A percentile compares a stretch with the other conserved stretches of the same genome.
phyloP scores from a whole-genome alignment of 2,113 vertebrate genomes.

The Barbus barbus region DNA sequence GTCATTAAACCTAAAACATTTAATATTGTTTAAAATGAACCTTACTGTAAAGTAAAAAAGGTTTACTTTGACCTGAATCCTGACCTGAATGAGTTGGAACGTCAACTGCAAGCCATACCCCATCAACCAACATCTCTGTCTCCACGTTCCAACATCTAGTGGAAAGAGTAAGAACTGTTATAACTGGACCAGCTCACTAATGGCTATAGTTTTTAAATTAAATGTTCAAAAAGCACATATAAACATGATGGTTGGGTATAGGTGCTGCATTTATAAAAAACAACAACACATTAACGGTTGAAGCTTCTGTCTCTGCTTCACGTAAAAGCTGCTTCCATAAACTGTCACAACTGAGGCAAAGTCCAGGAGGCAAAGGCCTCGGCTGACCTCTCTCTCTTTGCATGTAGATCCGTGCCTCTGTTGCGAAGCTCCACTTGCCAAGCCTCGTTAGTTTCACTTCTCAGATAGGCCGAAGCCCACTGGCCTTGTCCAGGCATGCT shows the following conservation, averaged over 20 bases:
- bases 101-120: not conserved
- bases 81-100: not conserved
- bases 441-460: constrained; percentile 69
- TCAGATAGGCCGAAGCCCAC: constrained; percentile 62
- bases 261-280: not conserved
- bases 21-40: no score
- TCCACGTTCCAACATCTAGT: not conserved
- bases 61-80: not conserved
- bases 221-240: constrained; percentile 11
- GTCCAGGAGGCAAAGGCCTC: constrained; percentile 63
- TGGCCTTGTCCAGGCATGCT: constrained; percentile 49
- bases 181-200: not conserved
- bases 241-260: not conserved
- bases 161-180: not conserved
- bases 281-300: not conserved
- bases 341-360: constrained; percentile 62
- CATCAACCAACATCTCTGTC: not conserved
- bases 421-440: constrained; percentile 63
- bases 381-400: constrained; percentile 52
- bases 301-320: constrained; percentile 44
- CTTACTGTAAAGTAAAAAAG: not conserved
- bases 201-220: not conserved
- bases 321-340: constrained; percentile 50
- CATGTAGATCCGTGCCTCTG: constrained; percentile 40
- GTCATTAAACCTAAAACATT: not conserved